Conservation (phyloP, 2,888 invertebrate genomes). For the Campoplex nolae region DNA sequence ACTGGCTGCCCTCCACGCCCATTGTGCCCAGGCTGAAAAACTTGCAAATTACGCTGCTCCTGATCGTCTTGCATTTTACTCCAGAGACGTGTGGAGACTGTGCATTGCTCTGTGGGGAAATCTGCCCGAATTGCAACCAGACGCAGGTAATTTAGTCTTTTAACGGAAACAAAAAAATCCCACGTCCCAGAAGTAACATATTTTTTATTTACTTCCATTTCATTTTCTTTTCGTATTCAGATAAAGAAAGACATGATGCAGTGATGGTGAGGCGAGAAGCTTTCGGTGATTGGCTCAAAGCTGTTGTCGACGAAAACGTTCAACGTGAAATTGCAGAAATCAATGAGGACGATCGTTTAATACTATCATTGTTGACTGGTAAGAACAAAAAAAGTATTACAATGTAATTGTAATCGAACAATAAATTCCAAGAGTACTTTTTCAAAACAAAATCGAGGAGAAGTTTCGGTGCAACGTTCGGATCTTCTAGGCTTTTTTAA, state of each 20-base stretch:
- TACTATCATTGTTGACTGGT: slow-evolving; percentile 78
- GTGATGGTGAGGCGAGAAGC: slow-evolving; percentile 87
- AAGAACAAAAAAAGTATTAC: slow-evolving; percentile 23
- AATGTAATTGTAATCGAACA: too few species aligned
- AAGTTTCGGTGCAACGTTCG: too few species aligned
- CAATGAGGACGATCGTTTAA: slow-evolving; percentile 74
- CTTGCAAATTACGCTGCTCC: slow-evolving; percentile 74
- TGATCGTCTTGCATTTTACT: slow-evolving; percentile 82
- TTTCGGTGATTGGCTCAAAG: slow-evolving; percentile 88
- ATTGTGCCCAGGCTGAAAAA: slow-evolving; percentile 85
- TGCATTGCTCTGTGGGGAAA: slow-evolving; percentile 95
- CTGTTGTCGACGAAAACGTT: slow-evolving; percentile 85
- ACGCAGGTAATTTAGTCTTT: slow-evolving; percentile 83
- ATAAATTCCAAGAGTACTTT: background rate
- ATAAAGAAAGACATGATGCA: slow-evolving; percentile 85
- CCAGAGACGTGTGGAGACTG: slow-evolving; percentile 81
- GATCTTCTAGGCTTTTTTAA: too few species aligned
- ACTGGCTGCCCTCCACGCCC: slow-evolving; percentile 86
- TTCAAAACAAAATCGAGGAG: background rate
- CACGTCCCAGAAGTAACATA: background rate
- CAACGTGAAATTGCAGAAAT: slow-evolving; percentile 79
- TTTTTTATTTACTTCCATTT: background rate
- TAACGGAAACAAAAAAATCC: background rate
- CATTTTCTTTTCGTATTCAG: slow-evolving; percentile 81
- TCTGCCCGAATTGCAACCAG: slow-evolving; percentile 86